A percentile compares a stretch with the other conserved stretches of the same genome.
phyloP scores from a whole-genome alignment of 1,140 invertebrate genomes.

The Ruditapes philippinarum region DNA sequence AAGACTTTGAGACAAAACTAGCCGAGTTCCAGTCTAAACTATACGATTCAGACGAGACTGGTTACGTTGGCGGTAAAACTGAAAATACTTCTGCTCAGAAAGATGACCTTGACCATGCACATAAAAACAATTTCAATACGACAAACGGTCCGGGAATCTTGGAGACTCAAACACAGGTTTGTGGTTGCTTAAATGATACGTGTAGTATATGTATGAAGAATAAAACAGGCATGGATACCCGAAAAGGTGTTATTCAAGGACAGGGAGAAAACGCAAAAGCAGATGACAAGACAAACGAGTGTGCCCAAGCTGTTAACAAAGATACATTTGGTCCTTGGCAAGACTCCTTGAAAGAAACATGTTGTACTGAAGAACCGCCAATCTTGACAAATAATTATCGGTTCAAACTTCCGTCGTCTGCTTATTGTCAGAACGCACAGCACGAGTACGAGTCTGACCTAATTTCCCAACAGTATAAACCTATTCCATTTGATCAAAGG shows the following conservation, averaged over 20 bases:
- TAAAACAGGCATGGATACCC: not conserved
- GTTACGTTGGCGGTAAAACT: not conserved
- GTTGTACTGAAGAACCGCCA: not conserved
- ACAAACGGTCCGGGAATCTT: not conserved
- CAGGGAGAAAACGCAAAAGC: not conserved
- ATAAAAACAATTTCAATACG: not conserved
- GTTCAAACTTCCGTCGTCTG: not conserved
- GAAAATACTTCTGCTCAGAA: not conserved
- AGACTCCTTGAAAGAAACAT: not conserved
- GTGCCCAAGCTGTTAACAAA: too few relatives aligned
- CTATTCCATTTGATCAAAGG: not conserved
- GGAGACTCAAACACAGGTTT: not conserved
- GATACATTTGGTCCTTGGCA: not conserved
- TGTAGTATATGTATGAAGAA: not conserved
- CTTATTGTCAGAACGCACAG: not conserved
- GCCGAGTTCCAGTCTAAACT: not conserved
- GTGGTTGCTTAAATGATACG: not conserved
- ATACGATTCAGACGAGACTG: not conserved
- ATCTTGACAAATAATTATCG: not conserved
- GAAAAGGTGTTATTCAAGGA: not conserved
- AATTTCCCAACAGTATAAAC: not conserved
- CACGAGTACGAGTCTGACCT: not conserved
- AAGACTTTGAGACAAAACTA: not conserved
- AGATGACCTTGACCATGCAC: not conserved
- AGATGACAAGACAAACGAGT: too few relatives aligned